Evolutionary conservation across 2,888 invertebrate genomes (phyloP), one percentile per base, ranked within the genome.

Genomic region (Eupeodes latifasciatus): DNA sequence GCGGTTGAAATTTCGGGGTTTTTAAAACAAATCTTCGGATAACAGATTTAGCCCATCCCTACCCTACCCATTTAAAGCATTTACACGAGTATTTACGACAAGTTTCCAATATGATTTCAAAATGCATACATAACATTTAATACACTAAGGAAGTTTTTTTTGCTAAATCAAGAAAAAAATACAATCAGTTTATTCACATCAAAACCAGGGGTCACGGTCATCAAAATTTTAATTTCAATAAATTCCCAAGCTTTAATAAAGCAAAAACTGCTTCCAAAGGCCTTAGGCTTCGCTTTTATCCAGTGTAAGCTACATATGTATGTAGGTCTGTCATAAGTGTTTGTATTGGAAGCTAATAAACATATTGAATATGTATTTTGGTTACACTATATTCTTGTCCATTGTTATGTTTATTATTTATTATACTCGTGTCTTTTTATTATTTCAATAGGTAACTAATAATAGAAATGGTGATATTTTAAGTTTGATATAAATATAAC

Each of bases 281-380:
- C 66, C 49, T 67, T 7, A 66, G 49, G 66, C 27, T 49, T 27
- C 27, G 27, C 27, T 27, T 27, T 14, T 1, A 67, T 67, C 10
- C 10, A 67, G 34, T 34, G 49, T 67, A 67, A 67, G 49, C 51
- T 51, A n/a, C n/a, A n/a, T n/a, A n/a, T n/a, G n/a, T n/a, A n/a
- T n/a, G n/a, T n/a, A 49, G 34, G 49, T n/a, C 34, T 67, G 49
- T 67, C 49, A 67, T 67, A 34, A 67, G 66, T 34, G 3, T 27
- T 19, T 67, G 9, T 66, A 49, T 66, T 49, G 49, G 10, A 49
- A 66, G 5, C 34, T 66, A 49, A 49, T 66, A 27, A 11, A 34
- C 49, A 49, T 67, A 11, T 51, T 67, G n/a, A n/a, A n/a, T n/a
- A 51, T 51, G n/a, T 27, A 67, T 66, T 66, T 66, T 34, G 14